These are phyloP conservation scores for Drosophila kurseongensis DNA, from an alignment of 1,140 invertebrate genomes.

Conservation along the genomic window DNA sequence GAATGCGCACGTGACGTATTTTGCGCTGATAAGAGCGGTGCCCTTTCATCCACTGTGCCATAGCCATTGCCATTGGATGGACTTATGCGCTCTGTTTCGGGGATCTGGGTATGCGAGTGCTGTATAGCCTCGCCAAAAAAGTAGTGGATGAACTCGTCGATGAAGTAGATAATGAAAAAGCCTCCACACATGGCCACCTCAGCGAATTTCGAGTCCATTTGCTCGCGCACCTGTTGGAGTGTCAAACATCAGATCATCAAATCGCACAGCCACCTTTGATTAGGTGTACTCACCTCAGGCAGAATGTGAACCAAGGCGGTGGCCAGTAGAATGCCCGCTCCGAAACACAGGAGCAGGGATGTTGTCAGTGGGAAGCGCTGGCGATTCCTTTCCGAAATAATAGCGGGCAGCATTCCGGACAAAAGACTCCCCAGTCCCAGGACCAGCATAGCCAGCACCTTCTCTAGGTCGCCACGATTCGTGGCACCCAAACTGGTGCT, in stretches of 20 bases:
- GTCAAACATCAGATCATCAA: constrained; percentile 3
- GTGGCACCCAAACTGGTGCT: constrained; percentile 8
- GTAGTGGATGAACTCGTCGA: constrained; percentile 91
- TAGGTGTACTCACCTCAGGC: constrained; percentile 88
- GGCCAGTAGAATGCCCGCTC: constrained; percentile 93
- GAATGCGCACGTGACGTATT: constrained; percentile 17
- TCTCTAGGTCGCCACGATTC: constrained; percentile 85
- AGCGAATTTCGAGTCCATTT: constrained; percentile 86
- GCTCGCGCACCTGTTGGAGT: constrained; percentile 81
- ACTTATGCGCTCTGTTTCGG: not conserved
- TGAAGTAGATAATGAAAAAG: constrained; percentile 92
- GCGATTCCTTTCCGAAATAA: constrained; percentile 86
- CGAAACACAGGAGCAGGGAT: constrained; percentile 91
- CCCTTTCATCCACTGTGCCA: constrained; percentile 52
- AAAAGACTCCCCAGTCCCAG: constrained; percentile 89
- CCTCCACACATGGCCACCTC: constrained; percentile 91
- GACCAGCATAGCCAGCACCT: constrained; percentile 89
- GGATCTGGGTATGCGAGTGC: constrained; percentile 54
- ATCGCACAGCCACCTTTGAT: not conserved
- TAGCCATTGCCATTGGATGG: constrained; percentile 31
- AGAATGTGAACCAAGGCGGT: constrained; percentile 93
- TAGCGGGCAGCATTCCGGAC: constrained; percentile 88
- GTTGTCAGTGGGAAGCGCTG: constrained; percentile 86
- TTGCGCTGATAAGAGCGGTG: constrained; percentile 50
- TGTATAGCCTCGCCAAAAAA: constrained; percentile 86